Percentiles rank a stretch among this genome's conserved stretches.
These are phyloP conservation scores for Strigamia transsilvanica DNA, from an alignment of 2,888 invertebrate species.

Conservation along the genomic window DNA sequence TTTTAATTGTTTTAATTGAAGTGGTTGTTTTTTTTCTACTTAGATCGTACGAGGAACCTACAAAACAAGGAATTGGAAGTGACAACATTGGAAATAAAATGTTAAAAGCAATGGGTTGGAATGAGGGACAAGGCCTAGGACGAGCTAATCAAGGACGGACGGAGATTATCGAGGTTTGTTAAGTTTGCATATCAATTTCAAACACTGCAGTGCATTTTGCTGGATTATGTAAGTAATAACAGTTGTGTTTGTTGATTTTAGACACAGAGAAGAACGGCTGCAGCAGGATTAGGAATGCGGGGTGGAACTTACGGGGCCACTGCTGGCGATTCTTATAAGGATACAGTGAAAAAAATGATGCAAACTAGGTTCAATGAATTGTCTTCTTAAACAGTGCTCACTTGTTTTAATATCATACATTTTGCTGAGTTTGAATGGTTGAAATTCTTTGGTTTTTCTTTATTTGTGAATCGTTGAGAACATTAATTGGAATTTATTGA, in stretches of 20 bases:
- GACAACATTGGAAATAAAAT: conserved; percentile 95
- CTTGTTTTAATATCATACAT: background rate
- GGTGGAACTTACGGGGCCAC: conserved; percentile 78
- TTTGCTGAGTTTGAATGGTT: conserved; percentile 7
- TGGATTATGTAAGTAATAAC: no score
- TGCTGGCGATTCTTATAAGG: conserved; percentile 86
- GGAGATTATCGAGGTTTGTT: conserved; percentile 83
- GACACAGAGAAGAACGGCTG: conserved; percentile 73
- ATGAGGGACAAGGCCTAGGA: conserved; percentile 94
- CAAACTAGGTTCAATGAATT: conserved; percentile 86
- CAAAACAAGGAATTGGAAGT: conserved; percentile 77
- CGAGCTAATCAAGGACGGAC: conserved; percentile 91
- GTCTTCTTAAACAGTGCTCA: conserved; percentile 59
- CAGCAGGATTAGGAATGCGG: conserved; percentile 88
- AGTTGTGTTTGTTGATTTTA: conserved; percentile 60
- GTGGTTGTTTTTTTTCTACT: background rate
- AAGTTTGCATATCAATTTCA: background rate
- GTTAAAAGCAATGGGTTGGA: conserved; percentile 99
- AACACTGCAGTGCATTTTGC: background rate
- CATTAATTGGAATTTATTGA: background rate
- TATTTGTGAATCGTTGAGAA: background rate
- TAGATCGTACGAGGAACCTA: conserved; percentile 67
- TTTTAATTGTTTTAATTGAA: background rate
- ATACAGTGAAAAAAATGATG: conserved; percentile 89
- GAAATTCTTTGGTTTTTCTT: background rate